These are phyloP conservation scores for Galerucella pusilla DNA, from an alignment of 2,888 invertebrate species.

Conservation along the genomic window DNA sequence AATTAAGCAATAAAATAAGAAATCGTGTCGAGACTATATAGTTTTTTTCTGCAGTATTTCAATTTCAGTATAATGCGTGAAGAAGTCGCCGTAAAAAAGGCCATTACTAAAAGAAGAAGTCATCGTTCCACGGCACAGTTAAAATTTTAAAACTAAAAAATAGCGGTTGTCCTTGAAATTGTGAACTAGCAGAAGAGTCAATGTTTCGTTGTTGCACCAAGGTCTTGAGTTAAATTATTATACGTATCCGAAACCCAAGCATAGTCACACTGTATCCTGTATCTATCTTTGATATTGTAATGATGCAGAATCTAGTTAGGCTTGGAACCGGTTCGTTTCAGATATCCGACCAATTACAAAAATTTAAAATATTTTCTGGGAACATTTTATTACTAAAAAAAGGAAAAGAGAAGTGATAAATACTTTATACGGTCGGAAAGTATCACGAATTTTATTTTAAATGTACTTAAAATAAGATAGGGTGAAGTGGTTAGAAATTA, in stretches of 20 bases:
- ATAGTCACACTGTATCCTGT: conserved; percentile 16
- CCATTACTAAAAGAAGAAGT: conserved; percentile 4
- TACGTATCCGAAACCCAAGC: conserved; percentile 15
- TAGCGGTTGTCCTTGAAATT: conserved; percentile 19
- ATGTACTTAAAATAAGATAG: neutral
- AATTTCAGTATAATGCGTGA: neutral
- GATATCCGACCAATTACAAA: conserved; percentile 2
- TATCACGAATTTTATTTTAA: neutral
- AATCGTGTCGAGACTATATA: conserved; percentile 4
- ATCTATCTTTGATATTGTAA: conserved; percentile 3
- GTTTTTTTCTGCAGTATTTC: conserved; percentile 11
- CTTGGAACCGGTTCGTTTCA: neutral
- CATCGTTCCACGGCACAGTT: conserved; percentile 16
- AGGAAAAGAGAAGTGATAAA: neutral
- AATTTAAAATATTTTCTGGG: conserved; percentile 1
- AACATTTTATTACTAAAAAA: neutral
- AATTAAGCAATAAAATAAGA: neutral
- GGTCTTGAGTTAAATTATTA: conserved; percentile 31
- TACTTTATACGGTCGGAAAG: neutral
- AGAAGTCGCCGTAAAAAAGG: conserved; percentile 12
- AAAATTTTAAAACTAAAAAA: conserved; percentile 12
- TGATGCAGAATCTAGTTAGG: conserved; percentile 1
- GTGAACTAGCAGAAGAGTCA: conserved; percentile 29
- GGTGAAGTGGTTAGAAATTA: neutral
- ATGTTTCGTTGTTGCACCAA: conserved; percentile 36